A percentile compares a stretch with the other conserved stretches of the same genome.
These are phyloP conservation scores for Armadillidium nasatum DNA, from an alignment of 1,140 invertebrate species.

Conservation along the genomic window DNA sequence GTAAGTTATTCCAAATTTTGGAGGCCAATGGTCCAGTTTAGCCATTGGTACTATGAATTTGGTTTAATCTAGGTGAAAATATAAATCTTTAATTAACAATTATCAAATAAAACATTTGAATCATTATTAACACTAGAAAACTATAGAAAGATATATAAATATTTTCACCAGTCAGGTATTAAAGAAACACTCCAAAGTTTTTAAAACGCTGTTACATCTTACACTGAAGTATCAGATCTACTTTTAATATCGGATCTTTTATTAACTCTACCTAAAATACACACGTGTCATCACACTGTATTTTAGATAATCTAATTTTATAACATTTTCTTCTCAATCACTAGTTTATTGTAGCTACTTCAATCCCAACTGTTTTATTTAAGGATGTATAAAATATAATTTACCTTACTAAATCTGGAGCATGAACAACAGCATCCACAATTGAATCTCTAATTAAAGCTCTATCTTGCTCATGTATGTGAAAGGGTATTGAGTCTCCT, in stretches of 20 bases:
- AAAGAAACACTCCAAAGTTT: too few relatives aligned
- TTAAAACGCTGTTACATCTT: too few relatives aligned
- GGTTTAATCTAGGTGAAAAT: neutral
- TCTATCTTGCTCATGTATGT: conserved; percentile 92
- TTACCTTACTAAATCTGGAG: conserved; percentile 79
- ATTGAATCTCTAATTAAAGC: conserved; percentile 86
- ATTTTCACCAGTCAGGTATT: too few relatives aligned
- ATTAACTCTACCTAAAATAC: too few relatives aligned
- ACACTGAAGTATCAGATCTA: too few relatives aligned
- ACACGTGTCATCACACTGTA: too few relatives aligned
- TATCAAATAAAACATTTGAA: conserved; percentile 1
- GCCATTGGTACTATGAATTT: neutral
- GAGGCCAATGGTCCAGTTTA: neutral
- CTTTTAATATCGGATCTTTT: too few relatives aligned
- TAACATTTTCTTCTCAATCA: neutral
- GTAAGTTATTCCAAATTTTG: neutral
- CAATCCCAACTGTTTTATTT: neutral
- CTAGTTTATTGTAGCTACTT: conserved; percentile 52
- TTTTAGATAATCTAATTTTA: too few relatives aligned
- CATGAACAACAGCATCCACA: conserved; percentile 89
- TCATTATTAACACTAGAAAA: neutral
- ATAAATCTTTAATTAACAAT: neutral
- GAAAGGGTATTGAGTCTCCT: conserved; percentile 71
- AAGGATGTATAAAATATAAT: neutral
- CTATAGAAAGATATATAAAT: too few relatives aligned